These are phyloP conservation scores for Xestia ashworthii DNA, from an alignment of 2,888 invertebrate genomes.

Conservation along the genomic window DNA sequence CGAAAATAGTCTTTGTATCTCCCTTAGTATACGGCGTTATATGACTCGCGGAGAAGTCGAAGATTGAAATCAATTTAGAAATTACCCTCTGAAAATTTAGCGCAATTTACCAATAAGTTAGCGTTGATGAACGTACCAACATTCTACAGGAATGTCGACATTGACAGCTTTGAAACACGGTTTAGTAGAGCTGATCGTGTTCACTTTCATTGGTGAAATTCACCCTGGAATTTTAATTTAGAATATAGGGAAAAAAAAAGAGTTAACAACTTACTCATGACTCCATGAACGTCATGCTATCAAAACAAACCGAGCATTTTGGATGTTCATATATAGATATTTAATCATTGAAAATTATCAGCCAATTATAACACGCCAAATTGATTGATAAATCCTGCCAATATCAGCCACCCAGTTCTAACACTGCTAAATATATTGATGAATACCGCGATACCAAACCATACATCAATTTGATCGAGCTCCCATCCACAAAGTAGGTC, in stretches of 20 bases:
- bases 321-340: neutral
- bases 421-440: slow-evolving; percentile 33
- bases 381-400: slow-evolving; percentile 22
- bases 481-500: slow-evolving; percentile 46
- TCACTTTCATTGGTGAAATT: neutral
- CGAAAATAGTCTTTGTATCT: neutral
- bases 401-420: slow-evolving; percentile 14
- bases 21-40: neutral
- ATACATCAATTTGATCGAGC: slow-evolving; percentile 51
- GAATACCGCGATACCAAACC: slow-evolving; percentile 23
- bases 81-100: neutral
- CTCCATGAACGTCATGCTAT: neutral
- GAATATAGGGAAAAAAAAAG: neutral
- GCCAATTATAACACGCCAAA: neutral
- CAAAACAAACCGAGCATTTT: neutral
- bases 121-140: neutral
- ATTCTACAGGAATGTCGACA: neutral
- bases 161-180: neutral
- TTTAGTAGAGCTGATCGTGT: neutral
- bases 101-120: neutral
- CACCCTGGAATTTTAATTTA: neutral
- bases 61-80: neutral
- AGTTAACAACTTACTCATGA: neutral
- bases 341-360: neutral
- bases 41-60: neutral